Evolutionary conservation across 2,888 invertebrate genomes (phyloP).

Genomic region (Calephelis perditalis): DNA sequence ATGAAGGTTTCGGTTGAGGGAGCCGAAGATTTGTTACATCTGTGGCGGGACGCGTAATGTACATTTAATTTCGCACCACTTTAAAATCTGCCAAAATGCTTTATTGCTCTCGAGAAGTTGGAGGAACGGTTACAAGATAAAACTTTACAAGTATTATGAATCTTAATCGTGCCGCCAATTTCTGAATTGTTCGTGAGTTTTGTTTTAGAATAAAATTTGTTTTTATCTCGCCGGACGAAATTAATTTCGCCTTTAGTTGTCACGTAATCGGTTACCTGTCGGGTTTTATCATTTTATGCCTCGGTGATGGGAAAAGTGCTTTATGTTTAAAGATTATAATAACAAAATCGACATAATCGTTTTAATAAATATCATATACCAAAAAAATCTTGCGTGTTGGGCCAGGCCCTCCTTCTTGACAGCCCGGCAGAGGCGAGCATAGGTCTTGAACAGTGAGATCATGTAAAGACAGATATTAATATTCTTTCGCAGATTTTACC

Average conservation of each 20-base stretch:
- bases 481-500: too few species aligned
- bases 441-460: too few species aligned
- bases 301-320: slow-evolving; percentile 26
- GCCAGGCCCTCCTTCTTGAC: too few species aligned
- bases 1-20: slow-evolving; percentile 25
- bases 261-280: slow-evolving; percentile 63
- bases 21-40: slow-evolving; percentile 44
- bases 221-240: slow-evolving; percentile 58
- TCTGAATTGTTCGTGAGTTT: slow-evolving; percentile 65
- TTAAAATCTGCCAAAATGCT: slow-evolving; percentile 74
- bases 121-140: slow-evolving; percentile 61
- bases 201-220: slow-evolving; percentile 65
- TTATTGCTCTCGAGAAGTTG: slow-evolving; percentile 68
- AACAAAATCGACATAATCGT: too few species aligned
- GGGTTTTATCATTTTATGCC: slow-evolving; percentile 46
- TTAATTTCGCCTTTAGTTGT: slow-evolving; percentile 66
- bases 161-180: slow-evolving; percentile 72
- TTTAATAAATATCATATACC: too few species aligned
- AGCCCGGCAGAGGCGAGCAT: too few species aligned
- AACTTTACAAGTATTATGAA: slow-evolving; percentile 76
- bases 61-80: slow-evolving; percentile 69
- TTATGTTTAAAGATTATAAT: neutral
- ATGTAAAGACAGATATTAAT: too few species aligned
- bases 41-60: slow-evolving; percentile 63
- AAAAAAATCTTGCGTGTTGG: too few species aligned